These are phyloP conservation scores for Zophobas atratus DNA, from an alignment of 1,140 invertebrate species.

Conservation along the genomic window DNA sequence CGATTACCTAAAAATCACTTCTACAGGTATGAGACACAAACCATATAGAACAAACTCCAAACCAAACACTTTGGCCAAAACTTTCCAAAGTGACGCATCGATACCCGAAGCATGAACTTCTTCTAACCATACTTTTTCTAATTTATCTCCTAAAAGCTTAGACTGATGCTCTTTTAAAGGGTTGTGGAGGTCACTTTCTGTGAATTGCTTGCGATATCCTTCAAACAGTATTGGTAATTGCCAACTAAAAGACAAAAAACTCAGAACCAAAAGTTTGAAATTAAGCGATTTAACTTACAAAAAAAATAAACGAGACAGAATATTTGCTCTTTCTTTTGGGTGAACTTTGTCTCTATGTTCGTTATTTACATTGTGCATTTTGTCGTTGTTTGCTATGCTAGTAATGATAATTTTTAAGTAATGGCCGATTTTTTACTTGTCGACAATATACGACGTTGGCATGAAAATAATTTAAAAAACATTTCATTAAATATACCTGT, in stretches of 20 bases:
- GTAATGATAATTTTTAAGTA: too few relatives aligned
- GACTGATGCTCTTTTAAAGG: conserved; percentile 52
- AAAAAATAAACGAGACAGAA: conserved; percentile 51
- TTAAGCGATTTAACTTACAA: conserved; percentile 45
- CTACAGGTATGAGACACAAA: conserved; percentile 49
- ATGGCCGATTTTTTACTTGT: too few relatives aligned
- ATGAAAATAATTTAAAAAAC: too few relatives aligned
- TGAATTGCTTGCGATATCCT: conserved; percentile 56
- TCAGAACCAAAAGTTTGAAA: too few relatives aligned
- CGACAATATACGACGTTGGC: too few relatives aligned
- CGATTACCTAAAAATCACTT: conserved; percentile 14
- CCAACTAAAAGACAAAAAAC: conserved; percentile 56
- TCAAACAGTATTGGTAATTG: conserved; percentile 58
- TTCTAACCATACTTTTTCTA: conserved; percentile 71
- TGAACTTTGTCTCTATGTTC: conserved; percentile 30
- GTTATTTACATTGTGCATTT: background rate
- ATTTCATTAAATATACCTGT: too few relatives aligned
- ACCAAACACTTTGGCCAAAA: conserved; percentile 54
- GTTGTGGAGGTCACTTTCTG: conserved; percentile 56
- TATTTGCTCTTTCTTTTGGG: conserved; percentile 45
- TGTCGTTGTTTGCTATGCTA: background rate
- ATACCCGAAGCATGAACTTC: conserved; percentile 60
- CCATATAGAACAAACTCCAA: conserved; percentile 50
- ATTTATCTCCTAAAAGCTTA: conserved; percentile 70
- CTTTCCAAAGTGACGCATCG: conserved; percentile 65